Evolutionary conservation across 2,113 vertebrate species (phyloP).

Genomic region (Cavia aperea): DNA sequence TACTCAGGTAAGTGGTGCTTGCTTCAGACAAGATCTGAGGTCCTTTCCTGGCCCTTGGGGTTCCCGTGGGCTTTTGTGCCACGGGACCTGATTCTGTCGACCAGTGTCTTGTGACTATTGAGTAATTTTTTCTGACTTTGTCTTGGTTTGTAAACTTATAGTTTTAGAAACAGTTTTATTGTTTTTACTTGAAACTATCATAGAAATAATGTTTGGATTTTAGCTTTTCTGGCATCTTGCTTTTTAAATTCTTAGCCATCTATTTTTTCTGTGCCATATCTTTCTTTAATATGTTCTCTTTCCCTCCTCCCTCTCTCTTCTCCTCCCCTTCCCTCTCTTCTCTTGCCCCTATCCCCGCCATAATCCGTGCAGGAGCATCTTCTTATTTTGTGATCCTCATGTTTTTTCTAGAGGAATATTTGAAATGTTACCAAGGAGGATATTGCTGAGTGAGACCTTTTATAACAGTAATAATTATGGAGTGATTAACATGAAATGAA

Average conservation of each 20-base stretch:
- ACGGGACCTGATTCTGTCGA: background rate
- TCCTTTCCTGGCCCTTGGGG: background rate
- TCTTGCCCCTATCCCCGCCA: background rate
- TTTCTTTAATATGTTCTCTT: background rate
- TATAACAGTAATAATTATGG: background rate
- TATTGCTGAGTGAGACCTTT: background rate
- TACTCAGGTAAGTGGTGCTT: background rate
- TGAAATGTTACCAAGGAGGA: background rate
- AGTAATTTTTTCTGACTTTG: slow-evolving; percentile 39
- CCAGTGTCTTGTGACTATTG: background rate
- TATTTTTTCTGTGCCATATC: background rate
- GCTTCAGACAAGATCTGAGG: background rate
- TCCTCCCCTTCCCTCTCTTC: background rate
- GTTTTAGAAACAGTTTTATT: background rate
- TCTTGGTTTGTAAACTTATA: background rate
- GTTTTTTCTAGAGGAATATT: slow-evolving; percentile 4
- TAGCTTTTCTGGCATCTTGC: slow-evolving; percentile 9
- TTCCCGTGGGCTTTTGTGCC: background rate
- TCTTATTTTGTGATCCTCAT: background rate
- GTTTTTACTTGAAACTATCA: slow-evolving; percentile 27
- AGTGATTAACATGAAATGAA: background rate
- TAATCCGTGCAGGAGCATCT: background rate
- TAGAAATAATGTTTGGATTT: slow-evolving; percentile 29
- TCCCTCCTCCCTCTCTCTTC: background rate
- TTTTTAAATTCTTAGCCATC: slow-evolving; percentile 35